phyloP scores from a whole-genome alignment of 1,140 invertebrate species.

The fruit fly (Drosophila melanogaster) region Release_6_plus_ISO1_MT NT_033779.5:22167501-22168000 shows the following conservation, averaged over 20 bases:
- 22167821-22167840: slow-evolving; percentile 86
- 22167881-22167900: slow-evolving; percentile 85
- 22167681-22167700: slow-evolving; percentile 87
- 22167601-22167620: not conserved
- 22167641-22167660: slow-evolving; percentile 88
- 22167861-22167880: slow-evolving; percentile 84
- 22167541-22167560: slow-evolving; percentile 78
- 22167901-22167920: slow-evolving; percentile 76
- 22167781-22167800: slow-evolving; percentile 79
- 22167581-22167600: not conserved
- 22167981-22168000: slow-evolving; percentile 93
- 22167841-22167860: slow-evolving; percentile 86
- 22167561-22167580: slow-evolving; percentile 74
- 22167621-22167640: slow-evolving; percentile 86
- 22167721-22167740: slow-evolving; percentile 86
- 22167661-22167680: slow-evolving; percentile 79
- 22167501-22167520: slow-evolving; percentile 73
- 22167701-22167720: slow-evolving; percentile 86
- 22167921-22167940: slow-evolving; percentile 52
- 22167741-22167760: slow-evolving; percentile 86
- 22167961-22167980: slow-evolving; percentile 86
- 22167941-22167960: slow-evolving; percentile 70
- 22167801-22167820: slow-evolving; percentile 73
- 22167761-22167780: slow-evolving; percentile 84
- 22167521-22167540: slow-evolving; percentile 74